A percentile compares a stretch with the other conserved stretches of the same genome.
Evolutionary conservation across 2,888 invertebrate species (phyloP).

Genomic region (Leucoma salicis): DNA sequence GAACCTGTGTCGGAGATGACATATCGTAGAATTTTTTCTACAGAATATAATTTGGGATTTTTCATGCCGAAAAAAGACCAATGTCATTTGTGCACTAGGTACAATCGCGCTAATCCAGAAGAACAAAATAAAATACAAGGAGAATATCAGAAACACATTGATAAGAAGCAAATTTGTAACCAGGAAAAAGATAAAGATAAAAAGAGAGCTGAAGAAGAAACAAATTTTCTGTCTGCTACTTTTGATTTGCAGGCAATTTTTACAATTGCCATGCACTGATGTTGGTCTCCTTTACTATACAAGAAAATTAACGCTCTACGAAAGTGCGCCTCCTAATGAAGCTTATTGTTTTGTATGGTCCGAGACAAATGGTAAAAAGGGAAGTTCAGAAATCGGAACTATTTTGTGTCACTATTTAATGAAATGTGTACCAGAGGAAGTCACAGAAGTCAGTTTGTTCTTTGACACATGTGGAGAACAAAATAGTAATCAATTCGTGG

Average conservation of each 20-base stretch:
- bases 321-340: neutral
- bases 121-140: neutral
- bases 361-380: neutral
- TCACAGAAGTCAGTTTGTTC: neutral
- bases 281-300: neutral
- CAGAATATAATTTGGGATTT: neutral
- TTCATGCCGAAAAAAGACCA: neutral
- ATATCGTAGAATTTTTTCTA: neutral
- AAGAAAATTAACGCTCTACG: neutral
- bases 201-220: neutral
- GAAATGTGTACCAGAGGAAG: neutral
- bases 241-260: neutral
- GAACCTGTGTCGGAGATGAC: neutral
- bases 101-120: too few species aligned
- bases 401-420: neutral
- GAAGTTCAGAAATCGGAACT: neutral
- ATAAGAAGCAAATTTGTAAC: neutral
- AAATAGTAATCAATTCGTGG: too few species aligned
- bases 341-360: neutral
- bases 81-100: neutral
- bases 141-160: neutral
- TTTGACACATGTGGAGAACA: too few species aligned
- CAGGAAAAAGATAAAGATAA: neutral
- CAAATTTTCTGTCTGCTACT: neutral
- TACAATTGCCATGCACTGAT: neutral